Percentiles rank a stretch among this genome's conserved stretches.
phyloP scores from a whole-genome alignment of 92 coral and sea anemone species.

The Porites divaricata region DNA sequence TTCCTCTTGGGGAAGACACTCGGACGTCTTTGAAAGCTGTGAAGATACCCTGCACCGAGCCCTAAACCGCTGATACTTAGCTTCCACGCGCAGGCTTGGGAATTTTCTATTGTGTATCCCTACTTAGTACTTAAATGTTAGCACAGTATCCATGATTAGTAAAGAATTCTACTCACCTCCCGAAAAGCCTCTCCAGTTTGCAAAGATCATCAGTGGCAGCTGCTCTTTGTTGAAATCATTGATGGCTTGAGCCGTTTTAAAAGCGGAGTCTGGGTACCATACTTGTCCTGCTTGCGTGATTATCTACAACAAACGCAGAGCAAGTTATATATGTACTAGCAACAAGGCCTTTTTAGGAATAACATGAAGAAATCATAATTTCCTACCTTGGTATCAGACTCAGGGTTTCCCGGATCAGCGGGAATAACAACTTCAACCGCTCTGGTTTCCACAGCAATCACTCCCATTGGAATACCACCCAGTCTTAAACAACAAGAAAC shows the following conservation, averaged over 20 bases:
- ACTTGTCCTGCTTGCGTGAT: slow-evolving; percentile 96
- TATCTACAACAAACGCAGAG: slow-evolving; percentile 43
- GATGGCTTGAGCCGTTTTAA: slow-evolving; percentile 96
- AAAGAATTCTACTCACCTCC: slow-evolving; percentile 73
- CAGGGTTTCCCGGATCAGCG: slow-evolving; percentile 98
- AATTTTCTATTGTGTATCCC: background rate
- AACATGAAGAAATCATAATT: background rate
- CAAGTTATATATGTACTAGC: background rate
- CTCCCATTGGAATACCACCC: slow-evolving; percentile 98
- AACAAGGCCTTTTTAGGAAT: background rate
- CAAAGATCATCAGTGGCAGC: slow-evolving; percentile 94
- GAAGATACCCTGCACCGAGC: too few relatives aligned
- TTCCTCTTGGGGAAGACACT: too few relatives aligned
- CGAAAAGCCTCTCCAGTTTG: slow-evolving; percentile 99
- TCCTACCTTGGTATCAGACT: slow-evolving; percentile 88
- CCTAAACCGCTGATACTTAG: too few relatives aligned
- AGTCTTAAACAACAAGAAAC: slow-evolving; percentile 51
- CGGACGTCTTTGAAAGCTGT: too few relatives aligned
- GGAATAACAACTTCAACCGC: slow-evolving; percentile 96
- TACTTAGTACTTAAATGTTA: background rate
- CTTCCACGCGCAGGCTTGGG: too few relatives aligned
- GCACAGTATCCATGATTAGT: background rate
- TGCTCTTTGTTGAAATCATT: slow-evolving; percentile 95
- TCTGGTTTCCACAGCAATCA: slow-evolving; percentile 97
- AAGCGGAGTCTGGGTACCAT: slow-evolving; percentile 99